Evolutionary conservation across 1,140 invertebrate species (phyloP).

Genomic region (Bathynomus jamesi): DNA sequence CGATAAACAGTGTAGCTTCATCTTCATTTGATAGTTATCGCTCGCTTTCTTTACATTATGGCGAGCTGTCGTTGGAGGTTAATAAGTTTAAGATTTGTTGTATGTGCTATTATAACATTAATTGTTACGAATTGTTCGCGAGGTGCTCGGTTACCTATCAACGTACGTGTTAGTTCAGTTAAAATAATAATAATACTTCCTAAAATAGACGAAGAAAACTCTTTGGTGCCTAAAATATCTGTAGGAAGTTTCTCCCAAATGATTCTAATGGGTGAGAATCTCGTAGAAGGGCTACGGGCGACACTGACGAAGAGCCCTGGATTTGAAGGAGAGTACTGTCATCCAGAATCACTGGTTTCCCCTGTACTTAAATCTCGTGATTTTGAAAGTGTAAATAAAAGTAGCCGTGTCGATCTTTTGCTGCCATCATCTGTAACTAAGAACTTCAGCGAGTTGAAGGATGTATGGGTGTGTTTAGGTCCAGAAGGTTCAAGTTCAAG

Average conservation of each 20-base stretch:
- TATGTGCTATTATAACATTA: not conserved
- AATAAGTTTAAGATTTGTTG: not conserved
- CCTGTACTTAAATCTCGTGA: not conserved
- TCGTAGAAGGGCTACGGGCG: not conserved
- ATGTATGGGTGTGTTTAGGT: not conserved
- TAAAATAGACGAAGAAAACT: not conserved
- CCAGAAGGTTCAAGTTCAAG: no score
- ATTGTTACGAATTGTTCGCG: not conserved
- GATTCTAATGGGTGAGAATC: not conserved
- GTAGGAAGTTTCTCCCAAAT: not conserved
- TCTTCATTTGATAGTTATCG: not conserved
- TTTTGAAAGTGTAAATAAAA: no score
- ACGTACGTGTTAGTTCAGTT: not conserved
- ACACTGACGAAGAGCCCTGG: not conserved
- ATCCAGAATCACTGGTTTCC: not conserved
- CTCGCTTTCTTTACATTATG: not conserved
- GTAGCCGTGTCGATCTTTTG: no score
- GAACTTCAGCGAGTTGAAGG: no score
- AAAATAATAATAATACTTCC: not conserved
- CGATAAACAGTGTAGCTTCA: not conserved
- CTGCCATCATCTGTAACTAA: no score
- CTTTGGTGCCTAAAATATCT: not conserved
- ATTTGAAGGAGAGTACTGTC: not conserved
- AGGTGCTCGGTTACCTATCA: not conserved
- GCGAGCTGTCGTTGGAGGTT: no score